A percentile compares a stretch with the other conserved stretches of the same genome.
Evolutionary conservation across 2,797 vertebrate genomes (phyloP).

Genomic region (Psittacula echo): DNA sequence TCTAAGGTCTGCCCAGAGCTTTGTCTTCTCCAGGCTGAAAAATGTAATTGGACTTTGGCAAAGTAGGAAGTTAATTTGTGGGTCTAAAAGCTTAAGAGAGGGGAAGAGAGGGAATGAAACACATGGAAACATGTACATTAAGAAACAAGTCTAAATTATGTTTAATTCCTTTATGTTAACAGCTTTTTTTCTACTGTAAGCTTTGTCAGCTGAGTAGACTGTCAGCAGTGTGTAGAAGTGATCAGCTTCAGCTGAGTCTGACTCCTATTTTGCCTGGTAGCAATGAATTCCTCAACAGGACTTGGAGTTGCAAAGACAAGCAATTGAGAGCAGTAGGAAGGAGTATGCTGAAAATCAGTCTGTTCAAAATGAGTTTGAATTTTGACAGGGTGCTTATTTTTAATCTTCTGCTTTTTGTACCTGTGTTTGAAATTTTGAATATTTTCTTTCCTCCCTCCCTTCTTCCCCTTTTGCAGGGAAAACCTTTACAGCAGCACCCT

Average conservation of each 20-base stretch:
- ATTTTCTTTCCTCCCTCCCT: neutral
- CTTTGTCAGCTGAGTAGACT: neutral
- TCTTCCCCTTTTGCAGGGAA: slow-evolving; percentile 67
- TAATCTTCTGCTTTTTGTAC: neutral
- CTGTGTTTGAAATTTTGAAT: neutral
- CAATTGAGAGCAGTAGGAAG: neutral
- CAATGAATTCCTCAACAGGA: fast-evolving
- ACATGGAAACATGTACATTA: neutral
- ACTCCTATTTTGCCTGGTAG: neutral
- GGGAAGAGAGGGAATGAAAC: neutral
- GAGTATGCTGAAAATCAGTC: neutral
- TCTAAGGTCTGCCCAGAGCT: neutral
- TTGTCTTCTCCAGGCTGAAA: neutral
- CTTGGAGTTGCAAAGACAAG: neutral
- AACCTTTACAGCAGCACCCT: slow-evolving; percentile 85
- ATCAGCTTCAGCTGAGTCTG: neutral
- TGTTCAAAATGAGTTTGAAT: neutral
- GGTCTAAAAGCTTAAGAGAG: neutral
- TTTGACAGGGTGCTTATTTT: neutral
- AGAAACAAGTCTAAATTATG: neutral
- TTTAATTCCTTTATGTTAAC: neutral
- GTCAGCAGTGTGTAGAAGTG: neutral
- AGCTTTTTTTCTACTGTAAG: neutral
- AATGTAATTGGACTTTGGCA: neutral
- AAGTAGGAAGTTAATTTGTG: neutral